These are phyloP conservation scores for Chaenocephalus aceratus DNA, from an alignment of 2,113 vertebrate genomes.

Conservation along the genomic window DNA sequence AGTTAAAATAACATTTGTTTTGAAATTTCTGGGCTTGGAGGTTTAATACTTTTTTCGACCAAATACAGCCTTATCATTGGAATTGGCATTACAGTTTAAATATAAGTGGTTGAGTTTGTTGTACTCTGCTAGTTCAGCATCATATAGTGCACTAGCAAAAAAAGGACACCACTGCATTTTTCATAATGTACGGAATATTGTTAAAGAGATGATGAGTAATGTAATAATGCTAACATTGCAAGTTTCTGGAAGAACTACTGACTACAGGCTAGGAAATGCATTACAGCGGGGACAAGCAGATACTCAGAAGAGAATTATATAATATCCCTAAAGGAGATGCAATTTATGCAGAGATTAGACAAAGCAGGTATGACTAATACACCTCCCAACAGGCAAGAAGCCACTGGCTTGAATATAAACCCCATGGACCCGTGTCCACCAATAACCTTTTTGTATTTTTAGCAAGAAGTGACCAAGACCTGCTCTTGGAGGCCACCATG, in stretches of 20 bases:
- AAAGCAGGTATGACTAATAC: conserved; percentile 50
- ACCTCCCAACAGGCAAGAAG: conserved; percentile 26
- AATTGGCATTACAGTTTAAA: conserved; percentile 11
- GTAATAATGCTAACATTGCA: conserved; percentile 22
- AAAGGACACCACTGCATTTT: conserved; percentile 29
- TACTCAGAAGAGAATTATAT: conserved; percentile 46
- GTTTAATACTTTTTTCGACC: background rate
- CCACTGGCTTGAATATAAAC: conserved; percentile 20
- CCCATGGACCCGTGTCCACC: conserved; percentile 18
- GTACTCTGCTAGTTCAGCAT: conserved; percentile 6
- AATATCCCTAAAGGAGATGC: conserved; percentile 45
- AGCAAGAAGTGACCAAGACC: conserved; percentile 4
- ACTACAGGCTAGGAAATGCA: conserved; percentile 13
- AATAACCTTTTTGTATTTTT: conserved; percentile 51
- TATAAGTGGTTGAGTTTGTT: background rate
- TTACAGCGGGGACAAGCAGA: conserved; percentile 35
- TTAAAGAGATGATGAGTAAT: conserved; percentile 56
- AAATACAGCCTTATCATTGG: background rate
- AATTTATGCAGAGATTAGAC: conserved; percentile 59
- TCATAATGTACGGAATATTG: conserved; percentile 46
- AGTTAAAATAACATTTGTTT: background rate
- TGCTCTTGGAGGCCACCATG: conserved; percentile 6
- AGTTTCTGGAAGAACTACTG: conserved; percentile 29
- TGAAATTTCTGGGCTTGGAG: background rate
- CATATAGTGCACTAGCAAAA: background rate